Conservation (phyloP, 2,113 vertebrate species). For the Rostratula benghalensis region DNA sequence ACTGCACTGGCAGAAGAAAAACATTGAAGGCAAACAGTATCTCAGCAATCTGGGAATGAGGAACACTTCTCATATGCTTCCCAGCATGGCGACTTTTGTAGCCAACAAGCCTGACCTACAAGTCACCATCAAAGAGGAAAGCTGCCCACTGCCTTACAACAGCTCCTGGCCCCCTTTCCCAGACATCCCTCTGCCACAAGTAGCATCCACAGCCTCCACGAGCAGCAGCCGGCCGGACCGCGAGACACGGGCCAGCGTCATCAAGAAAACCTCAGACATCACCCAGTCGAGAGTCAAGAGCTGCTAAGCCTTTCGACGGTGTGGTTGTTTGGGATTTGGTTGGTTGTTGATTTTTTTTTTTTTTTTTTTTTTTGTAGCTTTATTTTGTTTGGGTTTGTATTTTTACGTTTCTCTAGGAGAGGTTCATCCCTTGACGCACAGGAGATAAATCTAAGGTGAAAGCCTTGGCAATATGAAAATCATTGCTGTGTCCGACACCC, state of each 20-base stretch:
- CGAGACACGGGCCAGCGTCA: constrained; percentile 92
- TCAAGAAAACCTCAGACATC: constrained; percentile 96
- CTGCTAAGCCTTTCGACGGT: constrained; percentile 74
- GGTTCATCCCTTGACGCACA: constrained; percentile 68
- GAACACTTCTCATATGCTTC: constrained; percentile 81
- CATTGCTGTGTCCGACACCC: constrained; percentile 72
- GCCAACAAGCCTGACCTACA: constrained; percentile 87
- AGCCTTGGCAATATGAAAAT: constrained; percentile 70
- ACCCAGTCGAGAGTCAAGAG: constrained; percentile 87
- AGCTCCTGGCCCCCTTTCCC: constrained; percentile 82
- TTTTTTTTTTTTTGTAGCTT: constrained; percentile 69
- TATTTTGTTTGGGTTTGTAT: constrained; percentile 70
- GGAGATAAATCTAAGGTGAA: constrained; percentile 73
- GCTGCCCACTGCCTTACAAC: constrained; percentile 82
- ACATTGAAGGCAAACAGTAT: constrained; percentile 80
- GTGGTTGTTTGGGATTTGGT: constrained; percentile 21
- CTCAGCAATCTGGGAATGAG: constrained; percentile 79
- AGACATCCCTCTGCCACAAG: constrained; percentile 71
- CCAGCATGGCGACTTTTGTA: constrained; percentile 92
- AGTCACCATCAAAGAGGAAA: constrained; percentile 88
- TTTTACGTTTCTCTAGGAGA: constrained; percentile 71
- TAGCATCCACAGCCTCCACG: constrained; percentile 67
- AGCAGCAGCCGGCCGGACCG: constrained; percentile 77
- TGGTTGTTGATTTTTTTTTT: too few species aligned
- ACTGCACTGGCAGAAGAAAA: constrained; percentile 76